Evolutionary conservation across 2,888 invertebrate genomes (phyloP).

Genomic region (Plutella xylostella): DNA sequence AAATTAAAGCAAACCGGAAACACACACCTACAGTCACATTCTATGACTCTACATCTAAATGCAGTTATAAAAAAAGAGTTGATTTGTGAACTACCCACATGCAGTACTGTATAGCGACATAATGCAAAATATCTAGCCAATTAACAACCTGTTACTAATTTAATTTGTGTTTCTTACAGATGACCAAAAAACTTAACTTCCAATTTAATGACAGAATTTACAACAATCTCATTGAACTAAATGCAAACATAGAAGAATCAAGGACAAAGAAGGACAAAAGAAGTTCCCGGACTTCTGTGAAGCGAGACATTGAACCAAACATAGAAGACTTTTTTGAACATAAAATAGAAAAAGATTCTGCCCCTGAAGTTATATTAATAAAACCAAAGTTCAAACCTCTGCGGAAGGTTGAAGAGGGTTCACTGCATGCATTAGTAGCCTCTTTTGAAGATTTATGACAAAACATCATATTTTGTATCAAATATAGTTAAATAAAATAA

Average conservation of each 20-base stretch:
- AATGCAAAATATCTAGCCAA: too few species aligned
- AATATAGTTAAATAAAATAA: too few species aligned
- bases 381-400: slow-evolving; percentile 44
- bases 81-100: too few species aligned
- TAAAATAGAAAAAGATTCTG: slow-evolving; percentile 35
- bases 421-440: slow-evolving; percentile 42
- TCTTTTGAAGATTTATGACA: slow-evolving; percentile 31
- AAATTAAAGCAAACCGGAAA: too few species aligned
- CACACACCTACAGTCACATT: too few species aligned
- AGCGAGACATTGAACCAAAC: slow-evolving; percentile 54
- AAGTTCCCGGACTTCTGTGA: slow-evolving; percentile 24
- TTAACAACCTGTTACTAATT: not conserved
- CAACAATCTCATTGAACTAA: slow-evolving; percentile 54
- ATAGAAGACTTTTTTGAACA: slow-evolving; percentile 57
- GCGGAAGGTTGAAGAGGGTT: slow-evolving; percentile 36
- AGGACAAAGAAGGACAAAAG: slow-evolving; percentile 35
- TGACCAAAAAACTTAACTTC: slow-evolving; percentile 55
- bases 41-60: too few species aligned
- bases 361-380: slow-evolving; percentile 37
- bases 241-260: slow-evolving; percentile 34
- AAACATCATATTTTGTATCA: too few species aligned
- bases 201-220: slow-evolving; percentile 59
- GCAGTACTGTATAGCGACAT: too few species aligned
- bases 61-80: too few species aligned
- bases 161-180: slow-evolving; percentile 30